A percentile compares a stretch with the other conserved stretches of the same genome.
These are phyloP conservation scores for Pavo muticus DNA, from an alignment of 2,113 vertebrate genomes.

Conservation along the genomic window DNA sequence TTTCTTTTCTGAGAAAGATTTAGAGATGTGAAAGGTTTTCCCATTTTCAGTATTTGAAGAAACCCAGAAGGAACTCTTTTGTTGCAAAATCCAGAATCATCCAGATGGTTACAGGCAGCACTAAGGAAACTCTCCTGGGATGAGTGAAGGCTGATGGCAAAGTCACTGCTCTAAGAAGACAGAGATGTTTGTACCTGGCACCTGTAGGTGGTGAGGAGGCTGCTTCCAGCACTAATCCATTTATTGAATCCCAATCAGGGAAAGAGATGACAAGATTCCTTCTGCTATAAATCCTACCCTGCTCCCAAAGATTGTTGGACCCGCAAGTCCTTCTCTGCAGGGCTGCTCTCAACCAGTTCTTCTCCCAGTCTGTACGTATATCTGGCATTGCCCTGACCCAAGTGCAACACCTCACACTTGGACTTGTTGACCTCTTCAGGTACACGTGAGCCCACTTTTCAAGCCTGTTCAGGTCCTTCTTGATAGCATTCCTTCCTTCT, in stretches of 20 bases:
- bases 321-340: not conserved
- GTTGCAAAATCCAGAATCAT: not conserved
- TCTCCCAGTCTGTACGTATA: too few species aligned
- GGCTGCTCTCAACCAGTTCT: too few species aligned
- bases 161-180: not conserved
- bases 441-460: too few species aligned
- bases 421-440: too few species aligned
- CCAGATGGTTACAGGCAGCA: accelerated
- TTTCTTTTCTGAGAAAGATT: not conserved
- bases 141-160: not conserved
- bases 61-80: not conserved
- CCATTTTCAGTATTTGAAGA: not conserved
- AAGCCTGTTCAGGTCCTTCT: too few species aligned
- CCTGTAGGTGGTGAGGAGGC: not conserved
- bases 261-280: not conserved
- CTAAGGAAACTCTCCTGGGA: not conserved
- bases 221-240: not conserved
- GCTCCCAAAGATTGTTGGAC: not conserved
- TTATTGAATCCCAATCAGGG: not conserved
- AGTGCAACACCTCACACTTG: too few species aligned
- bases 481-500: too few species aligned
- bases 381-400: too few species aligned
- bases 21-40: not conserved
- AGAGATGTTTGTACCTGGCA: not conserved
- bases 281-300: not conserved